These are phyloP conservation scores for Cercopithecus mona DNA, from an alignment of 2,113 vertebrate genomes.

Conservation along the genomic window DNA sequence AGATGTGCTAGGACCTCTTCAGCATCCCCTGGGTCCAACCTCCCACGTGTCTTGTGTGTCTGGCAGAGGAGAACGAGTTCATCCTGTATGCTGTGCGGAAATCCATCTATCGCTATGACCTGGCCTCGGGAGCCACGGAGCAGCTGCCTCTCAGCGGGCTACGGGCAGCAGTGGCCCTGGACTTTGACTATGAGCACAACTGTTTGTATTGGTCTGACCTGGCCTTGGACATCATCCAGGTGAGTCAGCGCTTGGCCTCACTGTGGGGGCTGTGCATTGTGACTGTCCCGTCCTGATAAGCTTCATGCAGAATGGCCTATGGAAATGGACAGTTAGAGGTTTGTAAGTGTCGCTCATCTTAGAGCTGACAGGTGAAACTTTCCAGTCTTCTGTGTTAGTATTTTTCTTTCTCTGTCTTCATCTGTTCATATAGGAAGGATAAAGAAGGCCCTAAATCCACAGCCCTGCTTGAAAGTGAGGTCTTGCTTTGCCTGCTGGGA, in stretches of 20 bases:
- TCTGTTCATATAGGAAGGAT: neutral
- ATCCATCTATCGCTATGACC: slow-evolving; percentile 96
- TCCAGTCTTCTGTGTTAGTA: neutral
- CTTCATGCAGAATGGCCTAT: neutral
- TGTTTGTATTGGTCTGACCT: slow-evolving; percentile 98
- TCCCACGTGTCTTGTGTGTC: slow-evolving; percentile 2
- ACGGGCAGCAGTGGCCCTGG: slow-evolving; percentile 93
- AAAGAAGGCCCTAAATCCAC: neutral
- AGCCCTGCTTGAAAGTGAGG: neutral
- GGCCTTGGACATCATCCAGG: slow-evolving; percentile 94
- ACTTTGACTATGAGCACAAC: slow-evolving; percentile 97
- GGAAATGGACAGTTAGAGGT: neutral
- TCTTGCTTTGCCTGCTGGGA: neutral
- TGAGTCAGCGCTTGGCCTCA: slow-evolving; percentile 29
- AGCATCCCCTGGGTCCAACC: no score
- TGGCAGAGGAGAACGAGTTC: slow-evolving; percentile 96
- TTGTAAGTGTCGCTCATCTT: neutral
- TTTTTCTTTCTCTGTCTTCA: neutral
- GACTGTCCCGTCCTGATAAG: neutral
- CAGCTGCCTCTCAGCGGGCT: slow-evolving; percentile 92
- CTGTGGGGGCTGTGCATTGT: neutral
- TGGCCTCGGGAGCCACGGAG: slow-evolving; percentile 92
- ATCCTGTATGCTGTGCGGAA: slow-evolving; percentile 95
- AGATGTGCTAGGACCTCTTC: neutral
- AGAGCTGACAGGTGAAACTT: neutral